Evolutionary conservation across 2,888 invertebrate species (phyloP).

Genomic region (Heteromyza rotundicornis): DNA sequence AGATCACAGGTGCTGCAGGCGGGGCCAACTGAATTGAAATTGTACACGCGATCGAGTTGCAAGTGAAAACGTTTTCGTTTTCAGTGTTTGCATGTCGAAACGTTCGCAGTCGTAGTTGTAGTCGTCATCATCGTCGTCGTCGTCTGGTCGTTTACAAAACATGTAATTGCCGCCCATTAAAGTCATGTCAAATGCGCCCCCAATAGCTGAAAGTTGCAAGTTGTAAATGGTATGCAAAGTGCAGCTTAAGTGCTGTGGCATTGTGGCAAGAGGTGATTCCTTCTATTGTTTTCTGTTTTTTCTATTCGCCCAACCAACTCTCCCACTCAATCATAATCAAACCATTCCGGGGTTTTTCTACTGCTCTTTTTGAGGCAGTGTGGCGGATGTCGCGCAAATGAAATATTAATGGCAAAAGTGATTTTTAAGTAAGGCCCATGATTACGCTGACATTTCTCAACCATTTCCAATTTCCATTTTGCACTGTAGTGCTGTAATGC

Average conservation of each 20-base stretch:
- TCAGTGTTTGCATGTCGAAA: too few species aligned
- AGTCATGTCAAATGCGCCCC: slow-evolving; percentile 3
- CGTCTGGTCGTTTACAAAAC: slow-evolving; percentile 13
- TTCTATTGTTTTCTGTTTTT: too few species aligned
- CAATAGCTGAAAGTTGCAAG: background rate
- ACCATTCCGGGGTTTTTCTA: too few species aligned
- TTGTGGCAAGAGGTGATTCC: too few species aligned
- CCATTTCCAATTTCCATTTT: background rate
- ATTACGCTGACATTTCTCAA: slow-evolving; percentile 10
- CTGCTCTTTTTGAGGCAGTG: too few species aligned
- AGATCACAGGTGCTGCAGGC: too few species aligned
- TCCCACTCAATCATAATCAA: too few species aligned
- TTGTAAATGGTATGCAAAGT: slow-evolving; percentile 4
- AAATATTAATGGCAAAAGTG: slow-evolving; percentile 22
- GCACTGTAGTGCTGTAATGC: background rate
- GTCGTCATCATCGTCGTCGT: background rate
- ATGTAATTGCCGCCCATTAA: slow-evolving; percentile 17
- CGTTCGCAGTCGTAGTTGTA: too few species aligned
- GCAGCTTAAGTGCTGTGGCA: background rate
- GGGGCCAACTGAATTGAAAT: background rate
- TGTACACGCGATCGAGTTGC: background rate
- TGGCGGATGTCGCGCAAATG: slow-evolving; percentile 16
- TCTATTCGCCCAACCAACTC: too few species aligned
- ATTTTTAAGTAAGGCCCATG: slow-evolving; percentile 19
- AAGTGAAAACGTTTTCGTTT: too few species aligned